Evolutionary conservation across 1,140 invertebrate genomes (phyloP), one percentile per base, ranked within the genome.

Genomic region (Hylyphantes graminicola): DNA sequence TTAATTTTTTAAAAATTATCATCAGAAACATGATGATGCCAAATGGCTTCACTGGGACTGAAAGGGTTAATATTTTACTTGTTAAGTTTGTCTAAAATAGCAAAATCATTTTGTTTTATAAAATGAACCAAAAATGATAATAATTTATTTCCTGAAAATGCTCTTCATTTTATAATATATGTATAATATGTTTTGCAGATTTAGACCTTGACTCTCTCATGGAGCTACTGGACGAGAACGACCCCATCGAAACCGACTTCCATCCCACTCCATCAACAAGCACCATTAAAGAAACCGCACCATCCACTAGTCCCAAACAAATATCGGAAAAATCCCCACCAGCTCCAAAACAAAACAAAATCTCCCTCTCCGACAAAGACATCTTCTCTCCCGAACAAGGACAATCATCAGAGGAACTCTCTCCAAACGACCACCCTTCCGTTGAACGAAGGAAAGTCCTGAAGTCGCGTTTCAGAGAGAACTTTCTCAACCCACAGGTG

Each of bases 181-280:
- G 1, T 35, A 50, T n/a, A 68, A 2, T 4, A 48, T 68, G n/a
- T 48, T 19, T 70, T 70, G n/a, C 15, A 82, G 79, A 65, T 12
- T 64, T 82, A 48, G 79, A 82, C 54, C 19, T 82, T 17, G 79
- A 82, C 50, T 73, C 68, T 21, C 79, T 82, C 5, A 65, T 82
- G 67, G 70, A 73, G 65, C 50, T 82, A 15, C 54, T 82, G 13
- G 70, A 74, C 74, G 68, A 54, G 19, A 35, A 72, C 19, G 19
- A 15, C 13, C 10, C 19, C 53, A 17, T 55, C 13, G 53, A 79
- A 17, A 48, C 17, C 10, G 35, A 53, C 13, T 8, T 13, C 19
- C 19, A 53, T 53, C 7, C 10, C 21, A 13, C 17, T n/a, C 15
- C 17, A 4, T 8, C 15, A 6, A 50, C 68, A 7, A 54, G 12